Evolutionary conservation across 2,888 invertebrate genomes (phyloP).

Genomic region (Catocala sponsa): DNA sequence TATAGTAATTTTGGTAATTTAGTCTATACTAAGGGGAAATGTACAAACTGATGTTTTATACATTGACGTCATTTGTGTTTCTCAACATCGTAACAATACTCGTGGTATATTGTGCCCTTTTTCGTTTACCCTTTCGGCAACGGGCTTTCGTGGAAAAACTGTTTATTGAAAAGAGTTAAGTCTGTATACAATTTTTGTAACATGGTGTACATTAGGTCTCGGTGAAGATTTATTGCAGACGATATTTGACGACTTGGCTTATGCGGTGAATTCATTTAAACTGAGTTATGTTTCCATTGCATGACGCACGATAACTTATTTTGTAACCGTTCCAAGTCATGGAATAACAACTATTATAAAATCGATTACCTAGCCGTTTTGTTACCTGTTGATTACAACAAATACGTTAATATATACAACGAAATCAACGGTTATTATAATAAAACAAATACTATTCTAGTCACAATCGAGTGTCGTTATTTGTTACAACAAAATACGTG

Average conservation of each 20-base stretch:
- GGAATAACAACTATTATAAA: constrained; percentile 59
- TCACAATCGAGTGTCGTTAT: constrained; percentile 7
- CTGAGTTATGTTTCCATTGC: constrained; percentile 61
- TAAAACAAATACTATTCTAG: neutral
- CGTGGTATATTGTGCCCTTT: constrained; percentile 23
- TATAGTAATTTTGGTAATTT: too few relatives aligned
- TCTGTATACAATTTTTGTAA: constrained; percentile 20
- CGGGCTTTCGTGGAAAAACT: constrained; percentile 25
- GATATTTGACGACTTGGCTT: constrained; percentile 50
- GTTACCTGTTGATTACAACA: constrained; percentile 55
- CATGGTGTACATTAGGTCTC: constrained; percentile 30
- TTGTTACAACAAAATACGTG: constrained; percentile 35
- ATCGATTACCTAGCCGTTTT: constrained; percentile 52
- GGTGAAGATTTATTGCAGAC: constrained; percentile 48
- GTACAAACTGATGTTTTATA: too few relatives aligned
- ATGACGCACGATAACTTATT: constrained; percentile 60
- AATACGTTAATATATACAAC: constrained; percentile 10
- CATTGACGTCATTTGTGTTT: neutral
- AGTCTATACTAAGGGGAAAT: too few relatives aligned
- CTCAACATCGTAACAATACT: constrained; percentile 18
- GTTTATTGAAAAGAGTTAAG: constrained; percentile 29
- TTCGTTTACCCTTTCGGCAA: constrained; percentile 23
- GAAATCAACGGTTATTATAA: neutral
- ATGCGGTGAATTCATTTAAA: constrained; percentile 56
- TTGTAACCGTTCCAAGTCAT: constrained; percentile 60